Conservation (phyloP, 2,113 vertebrate species). For the Nestor notabilis region DNA sequence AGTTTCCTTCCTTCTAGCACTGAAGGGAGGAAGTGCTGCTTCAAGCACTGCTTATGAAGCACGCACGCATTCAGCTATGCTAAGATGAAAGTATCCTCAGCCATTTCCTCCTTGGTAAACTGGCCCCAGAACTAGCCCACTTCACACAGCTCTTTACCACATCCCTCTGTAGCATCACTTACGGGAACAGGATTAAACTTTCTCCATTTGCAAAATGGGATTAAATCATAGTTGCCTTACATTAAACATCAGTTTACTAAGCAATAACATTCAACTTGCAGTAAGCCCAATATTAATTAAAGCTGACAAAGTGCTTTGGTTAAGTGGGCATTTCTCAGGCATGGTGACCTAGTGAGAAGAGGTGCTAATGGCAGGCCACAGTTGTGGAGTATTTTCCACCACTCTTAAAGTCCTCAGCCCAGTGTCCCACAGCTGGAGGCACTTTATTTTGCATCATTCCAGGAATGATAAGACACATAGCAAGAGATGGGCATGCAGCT, state of each 20-base stretch:
- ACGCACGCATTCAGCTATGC: fast-evolving
- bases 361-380: background rate
- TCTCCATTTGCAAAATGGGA: background rate
- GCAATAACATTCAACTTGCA: background rate
- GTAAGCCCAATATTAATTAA: background rate
- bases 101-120: background rate
- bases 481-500: background rate
- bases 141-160: background rate
- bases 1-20: background rate
- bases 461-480: background rate
- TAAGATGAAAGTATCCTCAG: background rate
- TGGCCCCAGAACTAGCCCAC: background rate
- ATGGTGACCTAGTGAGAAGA: background rate
- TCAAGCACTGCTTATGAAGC: background rate
- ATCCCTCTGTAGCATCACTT: background rate
- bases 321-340: background rate
- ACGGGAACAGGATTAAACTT: background rate
- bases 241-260: background rate
- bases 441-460: background rate
- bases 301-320: background rate
- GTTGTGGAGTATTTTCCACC: background rate
- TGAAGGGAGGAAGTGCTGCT: background rate
- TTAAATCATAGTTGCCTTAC: background rate
- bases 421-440: background rate
- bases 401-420: background rate